phyloP scores from a whole-genome alignment of 2,797 vertebrate genomes.

The Pseudomugil tenellus region DNA sequence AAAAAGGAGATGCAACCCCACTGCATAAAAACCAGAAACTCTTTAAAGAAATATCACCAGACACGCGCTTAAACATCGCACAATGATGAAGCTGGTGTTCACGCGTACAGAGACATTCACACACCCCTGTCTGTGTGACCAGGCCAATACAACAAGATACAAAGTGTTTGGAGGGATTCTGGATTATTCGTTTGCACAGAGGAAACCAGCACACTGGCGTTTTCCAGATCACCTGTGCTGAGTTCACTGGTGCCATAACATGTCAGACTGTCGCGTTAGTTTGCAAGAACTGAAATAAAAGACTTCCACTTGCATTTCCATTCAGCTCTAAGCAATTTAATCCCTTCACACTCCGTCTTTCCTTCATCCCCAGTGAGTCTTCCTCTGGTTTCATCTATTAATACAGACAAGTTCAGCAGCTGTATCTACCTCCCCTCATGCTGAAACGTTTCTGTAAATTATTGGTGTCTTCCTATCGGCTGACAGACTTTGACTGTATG shows the following conservation, averaged over 20 bases:
- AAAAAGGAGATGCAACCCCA: constrained; percentile 35
- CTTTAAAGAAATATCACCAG: constrained; percentile 22
- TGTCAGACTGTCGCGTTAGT: constrained; percentile 55
- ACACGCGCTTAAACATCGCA: constrained; percentile 44
- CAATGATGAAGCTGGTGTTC: constrained; percentile 11
- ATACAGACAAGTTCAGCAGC: constrained; percentile 43
- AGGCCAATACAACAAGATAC: constrained; percentile 60
- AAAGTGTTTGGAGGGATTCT: constrained; percentile 40
- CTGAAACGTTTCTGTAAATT: constrained; percentile 48
- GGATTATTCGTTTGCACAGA: constrained; percentile 63
- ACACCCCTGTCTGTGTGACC: constrained; percentile 29
- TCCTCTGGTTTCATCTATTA: constrained; percentile 46
- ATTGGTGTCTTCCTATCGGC: constrained; percentile 23
- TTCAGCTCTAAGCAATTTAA: constrained; percentile 56
- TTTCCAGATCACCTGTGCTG: constrained; percentile 59
- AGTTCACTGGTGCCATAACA: constrained; percentile 45
- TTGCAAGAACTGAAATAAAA: constrained; percentile 55
- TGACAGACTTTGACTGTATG: constrained; percentile 41
- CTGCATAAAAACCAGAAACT: constrained; percentile 22
- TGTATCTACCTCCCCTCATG: constrained; percentile 31
- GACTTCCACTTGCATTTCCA: constrained; percentile 58
- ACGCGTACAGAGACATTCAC: constrained; percentile 8
- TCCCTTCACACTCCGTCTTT: constrained; percentile 48
- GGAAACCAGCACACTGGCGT: constrained; percentile 57
- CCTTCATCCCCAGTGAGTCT: constrained; percentile 30